Conservation (phyloP, 2,888 invertebrate species). For the Sipha maydis region DNA sequence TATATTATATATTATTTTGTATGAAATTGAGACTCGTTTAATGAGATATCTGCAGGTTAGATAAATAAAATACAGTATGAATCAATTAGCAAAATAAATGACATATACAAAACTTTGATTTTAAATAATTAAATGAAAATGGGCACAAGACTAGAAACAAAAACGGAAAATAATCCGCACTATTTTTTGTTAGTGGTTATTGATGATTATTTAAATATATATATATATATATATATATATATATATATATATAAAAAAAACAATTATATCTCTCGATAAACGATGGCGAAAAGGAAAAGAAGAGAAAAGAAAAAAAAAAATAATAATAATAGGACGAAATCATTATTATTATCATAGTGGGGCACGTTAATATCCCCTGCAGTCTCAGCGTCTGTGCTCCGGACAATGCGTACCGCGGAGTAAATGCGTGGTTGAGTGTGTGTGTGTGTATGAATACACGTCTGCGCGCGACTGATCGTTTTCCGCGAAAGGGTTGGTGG, state of each 20-base stretch:
- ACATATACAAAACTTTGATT: not conserved
- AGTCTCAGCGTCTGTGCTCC: not conserved
- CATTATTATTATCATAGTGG: not conserved
- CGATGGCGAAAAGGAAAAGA: not conserved
- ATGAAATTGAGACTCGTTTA: conserved; percentile 1
- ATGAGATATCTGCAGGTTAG: not conserved
- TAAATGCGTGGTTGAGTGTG: conserved; percentile 1
- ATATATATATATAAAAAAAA: not conserved
- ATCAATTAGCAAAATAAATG: conserved; percentile 29
- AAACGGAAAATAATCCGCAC: not conserved
- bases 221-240: not conserved
- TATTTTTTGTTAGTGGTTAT: not conserved
- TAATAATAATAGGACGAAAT: conserved; percentile 4
- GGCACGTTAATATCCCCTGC: not conserved
- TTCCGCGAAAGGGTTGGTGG: conserved; percentile 1
- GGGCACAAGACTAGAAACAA: not conserved
- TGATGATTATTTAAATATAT: not conserved
- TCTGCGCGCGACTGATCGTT: not conserved
- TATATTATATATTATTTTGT: not conserved
- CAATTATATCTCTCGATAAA: not conserved
- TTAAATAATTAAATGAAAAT: conserved; percentile 30
- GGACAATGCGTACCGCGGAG: not conserved
- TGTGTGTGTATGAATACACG: not conserved
- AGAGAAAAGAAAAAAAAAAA: not conserved
- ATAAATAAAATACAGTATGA: conserved; percentile 1